These are phyloP conservation scores for Drosophila chauvacae DNA, from an alignment of 1,140 invertebrate genomes.

Conservation along the genomic window DNA sequence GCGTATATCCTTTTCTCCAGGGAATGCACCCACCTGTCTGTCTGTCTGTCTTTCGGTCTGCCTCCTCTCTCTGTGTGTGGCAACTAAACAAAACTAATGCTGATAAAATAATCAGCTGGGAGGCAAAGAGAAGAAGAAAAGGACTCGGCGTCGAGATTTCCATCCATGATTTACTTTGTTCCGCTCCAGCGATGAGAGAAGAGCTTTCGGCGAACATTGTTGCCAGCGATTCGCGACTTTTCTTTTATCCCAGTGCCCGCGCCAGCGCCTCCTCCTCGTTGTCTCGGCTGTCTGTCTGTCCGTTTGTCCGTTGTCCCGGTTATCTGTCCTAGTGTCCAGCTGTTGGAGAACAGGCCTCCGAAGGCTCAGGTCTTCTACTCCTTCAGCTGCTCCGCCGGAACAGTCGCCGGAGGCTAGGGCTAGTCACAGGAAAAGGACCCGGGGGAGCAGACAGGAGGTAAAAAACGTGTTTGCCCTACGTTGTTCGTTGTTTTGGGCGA, in stretches of 20 bases:
- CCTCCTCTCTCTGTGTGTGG: constrained; percentile 7
- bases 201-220: constrained; percentile 45
- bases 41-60: neutral
- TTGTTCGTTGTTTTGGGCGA: constrained; percentile 20
- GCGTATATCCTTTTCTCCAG: constrained; percentile 17
- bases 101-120: constrained; percentile 68
- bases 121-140: constrained; percentile 6
- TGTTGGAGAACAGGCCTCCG: constrained; percentile 20
- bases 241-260: neutral
- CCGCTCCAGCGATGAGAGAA: constrained; percentile 46
- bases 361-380: neutral
- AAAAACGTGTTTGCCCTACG: constrained; percentile 51
- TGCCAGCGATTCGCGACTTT: constrained; percentile 41
- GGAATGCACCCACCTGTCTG: constrained; percentile 67
- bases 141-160: constrained; percentile 42
- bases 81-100: constrained; percentile 66
- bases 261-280: neutral
- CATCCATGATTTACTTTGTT: constrained; percentile 64
- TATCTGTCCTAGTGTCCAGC: constrained; percentile 49
- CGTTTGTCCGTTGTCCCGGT: constrained; percentile 37
- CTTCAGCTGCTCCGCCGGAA: constrained; percentile 3
- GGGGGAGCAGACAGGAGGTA: constrained; percentile 28
- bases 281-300: constrained; percentile 9
- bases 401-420: constrained; percentile 69
- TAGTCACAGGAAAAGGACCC: constrained; percentile 42